Conservation (phyloP, 2,113 vertebrate genomes). For the Aptenodytes forsteri region DNA sequence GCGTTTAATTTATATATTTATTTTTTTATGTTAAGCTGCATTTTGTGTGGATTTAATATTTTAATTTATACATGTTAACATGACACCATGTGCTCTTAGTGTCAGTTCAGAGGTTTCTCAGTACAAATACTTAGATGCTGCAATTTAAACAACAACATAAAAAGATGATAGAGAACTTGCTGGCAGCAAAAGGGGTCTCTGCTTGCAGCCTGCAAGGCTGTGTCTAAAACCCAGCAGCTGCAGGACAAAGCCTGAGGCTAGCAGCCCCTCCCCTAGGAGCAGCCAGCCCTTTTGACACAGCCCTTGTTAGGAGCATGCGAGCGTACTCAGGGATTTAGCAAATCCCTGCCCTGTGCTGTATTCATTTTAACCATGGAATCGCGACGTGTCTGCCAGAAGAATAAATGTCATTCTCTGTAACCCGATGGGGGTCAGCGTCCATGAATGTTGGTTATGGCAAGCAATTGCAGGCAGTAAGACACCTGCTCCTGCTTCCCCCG, state of each 20-base stretch:
- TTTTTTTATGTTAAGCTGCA: slow-evolving; percentile 44
- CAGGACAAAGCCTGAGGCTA: not conserved
- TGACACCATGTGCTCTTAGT: not conserved
- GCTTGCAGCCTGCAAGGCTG: not conserved
- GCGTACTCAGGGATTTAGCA: not conserved
- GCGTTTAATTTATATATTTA: slow-evolving; percentile 74
- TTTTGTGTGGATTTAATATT: slow-evolving; percentile 35
- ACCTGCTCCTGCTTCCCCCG: not conserved
- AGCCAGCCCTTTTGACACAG: not conserved
- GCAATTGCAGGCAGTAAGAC: not conserved
- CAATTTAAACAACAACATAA: not conserved
- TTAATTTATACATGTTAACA: slow-evolving; percentile 48
- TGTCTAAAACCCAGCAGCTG: not conserved
- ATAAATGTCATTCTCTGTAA: not conserved
- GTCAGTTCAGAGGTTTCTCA: slow-evolving; percentile 31
- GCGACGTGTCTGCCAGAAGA: not conserved
- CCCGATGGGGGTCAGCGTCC: not conserved
- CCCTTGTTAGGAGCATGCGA: not conserved
- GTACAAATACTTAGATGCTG: slow-evolving; percentile 20
- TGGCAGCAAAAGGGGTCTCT: not conserved
- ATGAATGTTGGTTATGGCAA: not conserved
- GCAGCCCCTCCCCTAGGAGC: not conserved
- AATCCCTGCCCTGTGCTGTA: not conserved
- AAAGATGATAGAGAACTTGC: not conserved
- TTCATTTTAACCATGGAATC: not conserved